Percentiles rank a stretch among this genome's conserved stretches.
These are phyloP conservation scores for Hanleya hanleyi DNA, from an alignment of 2,888 invertebrate genomes.

Conservation along the genomic window DNA sequence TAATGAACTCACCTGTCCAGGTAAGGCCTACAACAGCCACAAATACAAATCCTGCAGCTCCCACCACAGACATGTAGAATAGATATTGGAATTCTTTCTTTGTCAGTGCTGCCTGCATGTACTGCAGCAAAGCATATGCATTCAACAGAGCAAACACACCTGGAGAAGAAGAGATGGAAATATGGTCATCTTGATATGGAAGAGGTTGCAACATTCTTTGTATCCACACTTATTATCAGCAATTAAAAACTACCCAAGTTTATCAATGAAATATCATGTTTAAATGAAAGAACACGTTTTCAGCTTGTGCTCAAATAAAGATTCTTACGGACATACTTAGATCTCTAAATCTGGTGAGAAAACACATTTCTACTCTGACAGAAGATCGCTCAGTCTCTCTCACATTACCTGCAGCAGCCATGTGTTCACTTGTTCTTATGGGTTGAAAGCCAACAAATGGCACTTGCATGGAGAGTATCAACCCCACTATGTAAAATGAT, in stretches of 20 bases:
- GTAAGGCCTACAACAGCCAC: conserved; percentile 90
- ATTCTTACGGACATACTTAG: no score
- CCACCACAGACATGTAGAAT: conserved; percentile 82
- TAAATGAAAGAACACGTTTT: no score
- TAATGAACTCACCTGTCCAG: conserved; percentile 81
- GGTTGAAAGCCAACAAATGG: conserved; percentile 94
- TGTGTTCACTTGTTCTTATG: conserved; percentile 98
- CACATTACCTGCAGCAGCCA: conserved; percentile 93
- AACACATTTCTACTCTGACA: no score
- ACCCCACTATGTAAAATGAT: conserved; percentile 96
- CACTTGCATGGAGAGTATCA: conserved; percentile 96
- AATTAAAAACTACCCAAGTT: no score
- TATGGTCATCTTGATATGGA: not conserved
- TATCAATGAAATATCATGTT: no score
- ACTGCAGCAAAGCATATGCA: conserved; percentile 89
- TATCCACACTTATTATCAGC: no score
- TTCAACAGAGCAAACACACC: conserved; percentile 96
- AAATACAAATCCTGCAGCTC: conserved; percentile 88
- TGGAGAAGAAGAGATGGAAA: conserved; percentile 49
- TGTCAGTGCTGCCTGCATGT: conserved; percentile 89
- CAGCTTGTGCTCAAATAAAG: no score
- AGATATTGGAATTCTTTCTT: conserved; percentile 92
- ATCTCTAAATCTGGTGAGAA: no score
- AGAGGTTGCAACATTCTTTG: no score
- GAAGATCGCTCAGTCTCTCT: not conserved